Percentiles rank a stretch among this genome's conserved stretches.
Evolutionary conservation across 2,797 vertebrate genomes (phyloP).

Genomic region (Hypotaenidia philippensis): DNA sequence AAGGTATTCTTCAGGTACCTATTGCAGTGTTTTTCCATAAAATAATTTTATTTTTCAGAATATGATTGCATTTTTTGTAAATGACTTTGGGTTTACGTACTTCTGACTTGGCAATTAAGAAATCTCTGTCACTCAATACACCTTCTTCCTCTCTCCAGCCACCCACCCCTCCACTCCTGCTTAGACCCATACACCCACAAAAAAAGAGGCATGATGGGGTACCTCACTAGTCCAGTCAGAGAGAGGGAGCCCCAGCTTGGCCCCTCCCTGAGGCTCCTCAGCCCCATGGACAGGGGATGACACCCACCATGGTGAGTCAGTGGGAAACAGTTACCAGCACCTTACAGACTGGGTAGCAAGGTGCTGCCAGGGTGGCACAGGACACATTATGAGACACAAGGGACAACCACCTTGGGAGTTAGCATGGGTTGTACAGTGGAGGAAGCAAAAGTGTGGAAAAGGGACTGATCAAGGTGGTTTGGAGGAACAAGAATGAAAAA

Average conservation of each 20-base stretch:
- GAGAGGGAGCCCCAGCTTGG: rapidly evolving
- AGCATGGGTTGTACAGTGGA: rapidly evolving
- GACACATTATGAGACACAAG: rapidly evolving
- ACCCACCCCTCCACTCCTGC: too few relatives aligned
- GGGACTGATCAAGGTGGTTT: not conserved
- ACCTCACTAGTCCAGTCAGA: rapidly evolving
- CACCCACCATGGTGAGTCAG: not conserved
- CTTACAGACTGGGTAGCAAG: not conserved
- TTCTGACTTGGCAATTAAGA: not conserved
- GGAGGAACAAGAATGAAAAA: not conserved
- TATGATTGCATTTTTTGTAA: too few relatives aligned
- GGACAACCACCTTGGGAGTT: not conserved
- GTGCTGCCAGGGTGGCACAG: not conserved
- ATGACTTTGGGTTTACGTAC: not conserved
- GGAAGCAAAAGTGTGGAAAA: not conserved
- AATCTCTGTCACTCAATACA: not conserved
- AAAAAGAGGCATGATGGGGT: not conserved
- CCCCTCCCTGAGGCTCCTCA: not conserved
- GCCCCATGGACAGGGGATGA: too few relatives aligned
- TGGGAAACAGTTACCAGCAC: not conserved
- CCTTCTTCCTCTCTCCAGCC: too few relatives aligned
- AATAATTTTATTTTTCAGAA: not conserved
- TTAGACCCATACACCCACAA: not conserved
- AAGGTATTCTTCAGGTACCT: not conserved
- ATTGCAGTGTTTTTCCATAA: not conserved